phyloP scores from a whole-genome alignment of 2,113 vertebrate genomes.

The Malurus melanocephalus region DNA sequence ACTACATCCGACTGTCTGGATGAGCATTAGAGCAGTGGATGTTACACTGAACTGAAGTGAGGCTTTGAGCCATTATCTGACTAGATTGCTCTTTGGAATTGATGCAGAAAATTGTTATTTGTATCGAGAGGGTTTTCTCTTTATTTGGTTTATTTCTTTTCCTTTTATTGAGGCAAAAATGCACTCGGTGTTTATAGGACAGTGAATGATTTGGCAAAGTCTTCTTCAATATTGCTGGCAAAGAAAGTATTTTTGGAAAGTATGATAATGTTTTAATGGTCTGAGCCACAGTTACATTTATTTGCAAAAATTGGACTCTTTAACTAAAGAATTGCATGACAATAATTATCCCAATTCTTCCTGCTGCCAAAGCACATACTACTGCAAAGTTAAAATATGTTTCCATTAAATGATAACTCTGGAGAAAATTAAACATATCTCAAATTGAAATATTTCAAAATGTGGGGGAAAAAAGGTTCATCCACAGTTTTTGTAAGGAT shows the following conservation, averaged over 20 bases:
- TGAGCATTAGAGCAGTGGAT: neutral
- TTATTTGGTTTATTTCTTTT: neutral
- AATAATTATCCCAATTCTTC: neutral
- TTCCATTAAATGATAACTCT: neutral
- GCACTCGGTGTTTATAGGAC: neutral
- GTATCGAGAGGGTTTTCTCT: neutral
- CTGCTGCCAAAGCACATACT: neutral
- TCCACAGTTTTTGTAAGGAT: neutral
- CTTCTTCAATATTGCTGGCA: neutral
- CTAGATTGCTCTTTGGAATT: neutral
- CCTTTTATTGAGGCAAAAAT: neutral
- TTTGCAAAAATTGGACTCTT: neutral
- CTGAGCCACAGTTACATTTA: neutral
- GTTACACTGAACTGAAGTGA: neutral
- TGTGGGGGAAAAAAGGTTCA: fast-evolving
- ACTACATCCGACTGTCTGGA: neutral
- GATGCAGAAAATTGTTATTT: neutral
- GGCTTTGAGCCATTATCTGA: neutral
- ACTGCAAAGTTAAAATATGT: neutral
- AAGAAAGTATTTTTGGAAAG: neutral
- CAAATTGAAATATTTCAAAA: neutral
- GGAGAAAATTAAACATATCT: neutral
- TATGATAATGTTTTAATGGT: neutral
- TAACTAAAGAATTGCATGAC: neutral
- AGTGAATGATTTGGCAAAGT: neutral